Base-by-base conservation (phyloP, 2,113 vertebrate genomes). In the Neolamprologus brichardi region DNA sequence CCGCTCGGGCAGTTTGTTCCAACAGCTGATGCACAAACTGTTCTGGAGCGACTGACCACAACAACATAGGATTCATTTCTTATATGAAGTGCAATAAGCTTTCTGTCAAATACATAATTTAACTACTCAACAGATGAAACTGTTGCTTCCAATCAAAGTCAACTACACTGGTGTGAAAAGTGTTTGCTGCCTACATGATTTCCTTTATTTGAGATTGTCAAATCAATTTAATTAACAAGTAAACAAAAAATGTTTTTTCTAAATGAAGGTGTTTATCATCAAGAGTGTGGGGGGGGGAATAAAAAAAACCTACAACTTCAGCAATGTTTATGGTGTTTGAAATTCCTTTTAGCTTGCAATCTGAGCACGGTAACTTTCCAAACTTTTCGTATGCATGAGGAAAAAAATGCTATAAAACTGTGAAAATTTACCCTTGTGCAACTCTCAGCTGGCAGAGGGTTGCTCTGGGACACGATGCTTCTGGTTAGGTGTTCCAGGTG, bases 401-500 rank as follows among this genome's bases (percentile, higher is more conserved):
- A 18, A 75, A 30, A 28, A 30, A 49, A 49, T 75, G 70, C 23
- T 75, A 49, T 77, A 77, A 49, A 30, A 77, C 12, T 64, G 56
- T 60, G 1, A 37, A 72, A 11, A 34, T 91, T 94, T 89, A 97
- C 97, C 94, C 58, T 87, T 34, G 92, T 94, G 39, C 89, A 82
- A 54, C 95, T 88, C 52, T 96, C 89, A 23, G 82, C 72, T 15
- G 94, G 91, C 44, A 94, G 85, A n/a, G 64, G 51, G 46, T 86
- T 90, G 3, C 75, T 84, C 34, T 92, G 89, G 2, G 87, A 90
- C 32, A 84, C 20, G 5, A 41, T 28, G 10, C 87, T 93, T 80
- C 96, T 92, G 0, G 96, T 96, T 0, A 94, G 94, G 7, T 96
- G 93, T 89, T 98, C 97, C 91, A 98, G 85, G 91, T 97, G 95